Base-by-base conservation (phyloP, 1,140 invertebrate species). In the Hylaeus anthracinus region DNA sequence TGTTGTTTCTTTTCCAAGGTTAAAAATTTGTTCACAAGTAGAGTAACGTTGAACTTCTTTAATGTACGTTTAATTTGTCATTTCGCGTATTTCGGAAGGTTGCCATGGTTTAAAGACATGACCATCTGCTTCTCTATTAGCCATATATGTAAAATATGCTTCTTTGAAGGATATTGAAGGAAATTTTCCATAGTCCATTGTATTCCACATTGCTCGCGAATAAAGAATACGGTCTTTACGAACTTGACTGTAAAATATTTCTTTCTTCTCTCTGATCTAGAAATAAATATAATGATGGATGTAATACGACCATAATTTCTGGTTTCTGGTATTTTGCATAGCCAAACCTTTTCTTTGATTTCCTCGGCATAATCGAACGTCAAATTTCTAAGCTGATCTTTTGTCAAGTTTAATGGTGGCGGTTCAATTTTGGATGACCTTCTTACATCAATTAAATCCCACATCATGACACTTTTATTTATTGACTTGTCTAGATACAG, bases 61-160 rank as follows among this genome's bases (percentile, higher is more conserved):
- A 39, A 65, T 41, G 12, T 1, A 6, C 26, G 4, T 48, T n/a
- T 3, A 12, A n/a, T 45, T 37, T 3, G 3, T n/a, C 48, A 58
- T 56, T n/a, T 51, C 10, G 3, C 10, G 48, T 37, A 65, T 12
- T 63, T 86, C 85, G 1, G 3, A 83, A 55, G 41, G 3, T 5
- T 71, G 1, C 77, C 81, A 86, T 0, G 84, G 84, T 72, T 76
- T 87, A 43, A 83, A 82, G 64, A 91, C 80, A 5, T 87, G 75
- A 53, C 90, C 88, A 77, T 92, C 84, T 0, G 69, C 77, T 83
- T 92, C 91, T 72, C 88, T 89, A 15, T 72, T 61, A 5, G 90
- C 73, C 79, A 92, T 79, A 67, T 93, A 93, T 2, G 90, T 89
- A 45, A 92, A 93, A 76, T 86, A 93, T 6, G 88, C 86, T 80